Conservation (phyloP, 2,113 vertebrate genomes). For the Dasypus novemcinctus region DNA sequence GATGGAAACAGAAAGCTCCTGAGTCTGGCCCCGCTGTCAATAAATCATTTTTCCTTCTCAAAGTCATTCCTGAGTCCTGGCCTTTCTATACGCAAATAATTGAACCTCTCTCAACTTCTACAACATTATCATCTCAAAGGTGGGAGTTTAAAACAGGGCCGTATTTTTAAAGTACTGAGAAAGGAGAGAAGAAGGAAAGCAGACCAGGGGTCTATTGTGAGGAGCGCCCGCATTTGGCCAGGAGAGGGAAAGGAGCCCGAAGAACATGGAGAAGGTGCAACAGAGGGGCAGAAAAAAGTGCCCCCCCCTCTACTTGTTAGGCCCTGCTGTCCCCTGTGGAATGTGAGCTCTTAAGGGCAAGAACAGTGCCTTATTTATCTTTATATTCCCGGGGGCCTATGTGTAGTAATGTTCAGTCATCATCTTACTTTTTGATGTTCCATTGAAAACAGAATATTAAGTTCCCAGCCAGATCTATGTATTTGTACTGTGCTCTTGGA, state of each 20-base stretch:
- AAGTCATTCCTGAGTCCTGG: too few species aligned
- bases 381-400: not conserved
- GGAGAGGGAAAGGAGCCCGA: not conserved
- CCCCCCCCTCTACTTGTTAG: rapidly evolving
- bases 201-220: not conserved
- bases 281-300: not conserved
- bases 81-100: too few species aligned
- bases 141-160: not conserved
- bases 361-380: not conserved
- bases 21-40: too few species aligned
- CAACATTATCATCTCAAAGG: not conserved
- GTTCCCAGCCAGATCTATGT: constrained; percentile 33
- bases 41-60: too few species aligned
- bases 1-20: too few species aligned
- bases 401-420: not conserved
- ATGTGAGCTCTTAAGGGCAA: not conserved
- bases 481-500: constrained; percentile 25
- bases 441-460: constrained; percentile 33
- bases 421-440: constrained; percentile 11
- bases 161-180: not conserved
- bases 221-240: not conserved
- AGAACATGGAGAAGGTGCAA: not conserved
- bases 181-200: not conserved
- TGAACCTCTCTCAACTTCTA: too few species aligned
- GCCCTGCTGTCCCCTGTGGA: not conserved